Evolutionary conservation across 2,888 invertebrate species (phyloP).

Genomic region (Eugnorisma glareosa): DNA sequence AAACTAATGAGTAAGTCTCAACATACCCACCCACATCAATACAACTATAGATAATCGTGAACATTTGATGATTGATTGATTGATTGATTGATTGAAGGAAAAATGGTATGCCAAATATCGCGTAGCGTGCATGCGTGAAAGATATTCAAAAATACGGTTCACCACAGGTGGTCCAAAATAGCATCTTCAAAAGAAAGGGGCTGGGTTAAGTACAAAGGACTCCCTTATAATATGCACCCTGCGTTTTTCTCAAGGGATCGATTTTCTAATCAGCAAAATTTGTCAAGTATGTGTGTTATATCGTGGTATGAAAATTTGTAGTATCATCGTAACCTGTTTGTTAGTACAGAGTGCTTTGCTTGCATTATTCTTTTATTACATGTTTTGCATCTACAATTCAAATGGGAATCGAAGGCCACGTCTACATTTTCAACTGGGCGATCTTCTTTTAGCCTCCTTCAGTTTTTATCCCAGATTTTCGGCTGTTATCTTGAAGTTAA

Average conservation of each 20-base stretch:
- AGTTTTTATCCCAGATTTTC: background rate
- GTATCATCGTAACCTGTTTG: background rate
- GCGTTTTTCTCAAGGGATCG: constrained; percentile 54
- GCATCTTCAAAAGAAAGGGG: constrained; percentile 52
- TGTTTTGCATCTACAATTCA: background rate
- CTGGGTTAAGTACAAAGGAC: constrained; percentile 36
- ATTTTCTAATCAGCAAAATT: constrained; percentile 56
- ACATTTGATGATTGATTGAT: constrained; percentile 28
- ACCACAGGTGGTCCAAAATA: constrained; percentile 60
- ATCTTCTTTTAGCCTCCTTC: background rate
- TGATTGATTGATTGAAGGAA: constrained; percentile 49
- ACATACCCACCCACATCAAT: background rate
- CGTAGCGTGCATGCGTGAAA: constrained; percentile 55
- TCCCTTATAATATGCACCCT: constrained; percentile 44
- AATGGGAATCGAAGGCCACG: background rate
- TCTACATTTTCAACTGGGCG: background rate
- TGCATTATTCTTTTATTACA: background rate
- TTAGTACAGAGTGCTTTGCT: background rate
- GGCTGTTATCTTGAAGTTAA: background rate
- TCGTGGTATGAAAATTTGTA: background rate
- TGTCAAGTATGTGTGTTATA: constrained; percentile 20
- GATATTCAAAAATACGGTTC: constrained; percentile 44
- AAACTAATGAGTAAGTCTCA: background rate
- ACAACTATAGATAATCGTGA: background rate
- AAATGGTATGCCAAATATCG: constrained; percentile 34